Evolutionary conservation across 2,797 vertebrate species (phyloP), one percentile per base, ranked within the genome.

Genomic region (Microchirus variegatus): DNA sequence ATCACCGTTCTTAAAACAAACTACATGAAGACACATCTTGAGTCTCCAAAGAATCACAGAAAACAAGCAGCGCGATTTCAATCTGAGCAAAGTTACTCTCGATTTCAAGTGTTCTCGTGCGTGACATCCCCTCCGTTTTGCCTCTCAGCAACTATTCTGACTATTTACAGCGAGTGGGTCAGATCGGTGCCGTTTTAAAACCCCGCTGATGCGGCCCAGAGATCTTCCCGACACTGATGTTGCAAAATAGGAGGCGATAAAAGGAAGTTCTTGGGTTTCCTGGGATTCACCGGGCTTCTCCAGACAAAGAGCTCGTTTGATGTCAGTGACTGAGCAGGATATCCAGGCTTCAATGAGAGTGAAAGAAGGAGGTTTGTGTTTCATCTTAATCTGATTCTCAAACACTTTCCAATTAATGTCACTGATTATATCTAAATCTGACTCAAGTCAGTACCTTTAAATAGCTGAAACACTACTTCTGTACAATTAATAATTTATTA

Each of bases 1-100:
- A 92, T 94, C 88, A 15, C 49, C 88, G 86, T 89, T 94, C 90
- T 94, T 94, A 91, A 95, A 95, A 96, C 95, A 96, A 96, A 96
- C 92, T 91, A 80, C 69, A 84, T 80, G 49, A 84, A 74, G 81
- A 81, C 81, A 74, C 90, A 91, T 90, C 74, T 77, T 41, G 53
- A 66, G 45, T 73, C 43, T 58, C 36, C 52, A 53, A n/a, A n/a
- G 62, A 66, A 38, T 42, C 54, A 70, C 53, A 19, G 8, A 52
- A 49, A 63, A 48, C 22, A 71, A 68, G 31, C 41, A 44, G 15
- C 10, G 9, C 10, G 13, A 49, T 72, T 53, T 26, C 10, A 5
- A 52, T 47, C 35, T 44, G 35, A 52, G 42, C 41, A n/a, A 61
- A 52, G 22, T 31, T 31, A 31, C 4, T 31, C 31, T 4, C 55